Evolutionary conservation across 2,113 vertebrate genomes (phyloP), one percentile per base, ranked within the genome.

Genomic region (Eulemur macaco): DNA sequence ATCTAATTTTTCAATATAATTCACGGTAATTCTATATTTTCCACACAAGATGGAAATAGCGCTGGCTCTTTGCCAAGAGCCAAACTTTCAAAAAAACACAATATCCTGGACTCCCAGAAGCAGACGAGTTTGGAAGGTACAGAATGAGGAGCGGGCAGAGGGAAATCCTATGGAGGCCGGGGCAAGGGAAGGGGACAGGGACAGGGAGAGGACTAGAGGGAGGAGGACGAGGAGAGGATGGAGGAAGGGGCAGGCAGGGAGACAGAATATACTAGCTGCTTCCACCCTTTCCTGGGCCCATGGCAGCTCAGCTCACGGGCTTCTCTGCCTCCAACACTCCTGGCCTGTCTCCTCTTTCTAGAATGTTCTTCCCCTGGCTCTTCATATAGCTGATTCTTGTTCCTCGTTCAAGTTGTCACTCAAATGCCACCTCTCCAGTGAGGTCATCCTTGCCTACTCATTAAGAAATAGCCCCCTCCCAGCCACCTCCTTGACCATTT

Each of bases 1-100:
- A 99, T 99, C 98, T 99, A 98, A 98, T 99, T 99, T 98, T 98
- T 99, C 98, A 98, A 98, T 99, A 98, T 98, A 98, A 98, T 98
- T 99, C 98, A 98, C 87, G n/a, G 98, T 99, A 99, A 99, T 99
- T 99, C 98, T 97, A 97, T 98, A 98, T 98, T 98, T 98, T 98
- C 98, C 98, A 98, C 98, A 97, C 93, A 97, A 98, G 98, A 98
- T 98, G 97, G 97, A 98, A 98, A 98, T 88, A 97, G 97, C 8
- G 9, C 90, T 98, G 98, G 98, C 97, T 96, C 84, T 73, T 98
- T 95, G 96, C 98, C 98, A 99, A 96, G 95, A 96, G 45, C 60
- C 92, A 94, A 97, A 98, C 91, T 95, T 98, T 86, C 29, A 78
- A 86, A 96, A 93, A 83, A 63, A 15, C 69, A 94, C 74, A 89